Base-by-base conservation (phyloP, 2,888 invertebrate species). In the Drosophila meridiana region DNA sequence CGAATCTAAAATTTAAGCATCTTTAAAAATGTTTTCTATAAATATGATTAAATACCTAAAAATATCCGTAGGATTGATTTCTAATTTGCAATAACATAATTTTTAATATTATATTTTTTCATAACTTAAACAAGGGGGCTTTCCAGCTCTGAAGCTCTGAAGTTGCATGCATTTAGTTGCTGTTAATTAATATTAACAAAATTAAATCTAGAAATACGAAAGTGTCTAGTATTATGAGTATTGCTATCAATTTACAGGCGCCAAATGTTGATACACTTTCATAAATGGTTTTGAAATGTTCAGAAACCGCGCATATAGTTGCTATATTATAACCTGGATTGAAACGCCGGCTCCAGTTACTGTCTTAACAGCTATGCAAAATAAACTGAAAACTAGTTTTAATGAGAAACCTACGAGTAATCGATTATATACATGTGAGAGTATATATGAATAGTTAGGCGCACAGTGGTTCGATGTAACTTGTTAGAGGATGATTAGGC, bases 1-100 rank as follows among this genome's bases (percentile, higher is more conserved):
- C 0, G 0, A 11, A 13, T 26, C 1, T 5, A 5, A 2, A 6
- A 2, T 3, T 1, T 5, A 45, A 5, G 2, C 2, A 11, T 13
- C 4, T 45, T 11, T 13, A 3, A 13, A 47, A 47, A 2, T 4
- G 26, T 1, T n/a, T 6, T 1, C 2, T 13, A 47, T 13, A 3
- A 45, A 47, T 47, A 47, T 42, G 6, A 42, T 42, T 7, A 0
- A 42, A n/a, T n/a, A n/a, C 2, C n/a, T n/a, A n/a, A 14, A 40
- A 40, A 6, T 40, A 20, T 20, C 20, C 20, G 20, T 20, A 20
- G 20, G 20, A 20, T 20, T 20, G 20, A 20, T 20, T 20, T 20
- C 20, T 20, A 20, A 20, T 20, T 20, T 20, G 20, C 20, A 20
- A 20, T 20, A 20, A 20, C 20, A 20, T 20, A 20, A 20, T 20